A percentile compares a stretch with the other conserved stretches of the same genome.
These are phyloP conservation scores for Botia kubotai DNA, from an alignment of 2,797 vertebrate species.

Conservation along the genomic window DNA sequence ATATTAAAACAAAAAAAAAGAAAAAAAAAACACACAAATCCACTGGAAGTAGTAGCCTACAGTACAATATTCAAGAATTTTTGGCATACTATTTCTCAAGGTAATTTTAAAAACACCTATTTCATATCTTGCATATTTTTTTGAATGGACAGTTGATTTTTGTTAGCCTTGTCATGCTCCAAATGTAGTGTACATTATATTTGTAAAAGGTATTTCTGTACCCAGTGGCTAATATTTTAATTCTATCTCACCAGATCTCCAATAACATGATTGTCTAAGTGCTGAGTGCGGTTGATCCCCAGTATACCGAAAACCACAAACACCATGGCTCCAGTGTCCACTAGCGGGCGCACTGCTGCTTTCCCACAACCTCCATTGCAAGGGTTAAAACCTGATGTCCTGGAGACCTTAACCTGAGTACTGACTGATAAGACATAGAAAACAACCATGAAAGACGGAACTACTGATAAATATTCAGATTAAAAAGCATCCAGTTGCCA, in stretches of 20 bases:
- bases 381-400: conserved; percentile 92
- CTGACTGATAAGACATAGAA: conserved; percentile 64
- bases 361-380: conserved; percentile 87
- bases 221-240: background rate
- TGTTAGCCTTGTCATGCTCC: background rate
- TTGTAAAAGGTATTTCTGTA: background rate
- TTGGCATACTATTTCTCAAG: background rate
- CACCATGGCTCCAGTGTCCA: conserved; percentile 98
- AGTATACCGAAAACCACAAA: conserved; percentile 96
- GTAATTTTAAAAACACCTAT: no score
- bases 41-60: no score
- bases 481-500: background rate
- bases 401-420: conserved; percentile 77
- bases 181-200: background rate
- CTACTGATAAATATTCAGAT: conserved; percentile 1
- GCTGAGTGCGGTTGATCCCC: conserved; percentile 87
- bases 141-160: background rate
- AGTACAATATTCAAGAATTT: background rate
- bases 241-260: conserved; percentile 87
- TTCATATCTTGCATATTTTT: background rate
- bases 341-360: conserved; percentile 91
- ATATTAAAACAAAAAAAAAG: no score
- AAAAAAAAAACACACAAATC: no score
- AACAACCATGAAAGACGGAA: background rate
- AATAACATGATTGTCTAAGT: conserved; percentile 90